Evolutionary conservation across 2,797 vertebrate genomes (phyloP), one percentile per base, ranked within the genome.

Genomic region (Crocidura indochinensis): DNA sequence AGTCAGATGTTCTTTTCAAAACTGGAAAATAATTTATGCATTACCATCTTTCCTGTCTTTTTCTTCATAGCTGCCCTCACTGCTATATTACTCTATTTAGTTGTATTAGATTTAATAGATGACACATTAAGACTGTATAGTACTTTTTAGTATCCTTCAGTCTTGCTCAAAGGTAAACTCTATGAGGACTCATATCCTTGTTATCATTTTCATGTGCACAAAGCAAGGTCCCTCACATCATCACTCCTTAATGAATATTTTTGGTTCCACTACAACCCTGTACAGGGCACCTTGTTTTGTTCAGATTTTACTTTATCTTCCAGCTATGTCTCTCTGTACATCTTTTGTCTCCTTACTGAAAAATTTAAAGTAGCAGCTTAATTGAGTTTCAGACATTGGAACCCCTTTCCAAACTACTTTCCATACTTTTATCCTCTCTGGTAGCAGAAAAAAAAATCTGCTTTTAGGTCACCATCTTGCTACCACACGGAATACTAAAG

Each of bases 1-100:
- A 60, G 74, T 84, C 85, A 94, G 27, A 62, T 24, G 44, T 76
- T 72, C 49, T 49, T 56, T 84, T 9, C 31, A 84, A 85, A 90
- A 84, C 76, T 71, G 72, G 85, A 51, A 88, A 82, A 74, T n/a
- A 71, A 67, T 62, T 62, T 0, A 4, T 2, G 22, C 15, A 29
- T 47, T 9, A 24, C 10, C 11, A 14, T 12, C 12, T 53, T 12
- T 14, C 11, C 46, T 29, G 29, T 71, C 24, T 53, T 49, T 92
- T 81, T 75, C 38, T 15, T 56, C 29, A 27, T 53, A 31, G 14
- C n/a, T 11, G 44, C 51, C 49, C 12, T 53, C 62, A n/a, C 56
- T 31, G 10, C 53, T 31, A 38, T 86, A 47, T 38, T 12, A 19
- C 1, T 26, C 62, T n/a, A 9, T 17, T 8, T 8, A 68, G 38